Percentiles rank a stretch among this genome's conserved stretches.
These are phyloP conservation scores for Epiblema foenella DNA, from an alignment of 2,888 invertebrate species.

Conservation along the genomic window DNA sequence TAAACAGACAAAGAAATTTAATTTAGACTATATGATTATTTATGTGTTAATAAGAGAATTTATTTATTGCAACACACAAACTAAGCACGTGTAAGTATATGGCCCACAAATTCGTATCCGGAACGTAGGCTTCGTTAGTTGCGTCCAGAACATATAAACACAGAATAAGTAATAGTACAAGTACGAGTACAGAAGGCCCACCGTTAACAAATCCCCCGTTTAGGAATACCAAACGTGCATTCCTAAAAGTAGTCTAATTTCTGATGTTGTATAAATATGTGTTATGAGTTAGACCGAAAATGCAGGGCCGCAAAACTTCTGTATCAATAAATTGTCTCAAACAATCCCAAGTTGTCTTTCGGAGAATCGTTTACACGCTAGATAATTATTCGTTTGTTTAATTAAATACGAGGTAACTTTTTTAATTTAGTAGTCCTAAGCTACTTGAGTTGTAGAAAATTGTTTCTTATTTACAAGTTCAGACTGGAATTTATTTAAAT, in stretches of 20 bases:
- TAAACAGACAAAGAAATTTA: not conserved
- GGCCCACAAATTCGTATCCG: too few relatives aligned
- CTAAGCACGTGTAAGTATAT: too few relatives aligned
- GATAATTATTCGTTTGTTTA: constrained; percentile 44
- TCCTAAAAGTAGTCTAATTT: not conserved
- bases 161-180: too few relatives aligned
- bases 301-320: constrained; percentile 42
- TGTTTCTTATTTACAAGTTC: constrained; percentile 18
- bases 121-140: too few relatives aligned
- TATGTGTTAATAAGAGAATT: too few relatives aligned
- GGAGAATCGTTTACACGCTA: constrained; percentile 42
- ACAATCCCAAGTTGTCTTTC: constrained; percentile 43
- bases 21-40: not conserved
- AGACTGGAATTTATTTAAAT: not conserved
- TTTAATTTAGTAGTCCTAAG: constrained; percentile 36
- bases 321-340: constrained; percentile 44
- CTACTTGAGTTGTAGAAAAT: constrained; percentile 15
- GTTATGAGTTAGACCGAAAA: constrained; percentile 42
- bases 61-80: too few relatives aligned
- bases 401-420: constrained; percentile 41
- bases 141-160: too few relatives aligned
- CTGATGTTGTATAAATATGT: constrained; percentile 17
- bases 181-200: too few relatives aligned
- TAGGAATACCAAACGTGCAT: too few relatives aligned
- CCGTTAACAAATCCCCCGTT: too few relatives aligned